Conservation (phyloP, 2,888 invertebrate genomes). For the Lycophotia porphyrea region DNA sequence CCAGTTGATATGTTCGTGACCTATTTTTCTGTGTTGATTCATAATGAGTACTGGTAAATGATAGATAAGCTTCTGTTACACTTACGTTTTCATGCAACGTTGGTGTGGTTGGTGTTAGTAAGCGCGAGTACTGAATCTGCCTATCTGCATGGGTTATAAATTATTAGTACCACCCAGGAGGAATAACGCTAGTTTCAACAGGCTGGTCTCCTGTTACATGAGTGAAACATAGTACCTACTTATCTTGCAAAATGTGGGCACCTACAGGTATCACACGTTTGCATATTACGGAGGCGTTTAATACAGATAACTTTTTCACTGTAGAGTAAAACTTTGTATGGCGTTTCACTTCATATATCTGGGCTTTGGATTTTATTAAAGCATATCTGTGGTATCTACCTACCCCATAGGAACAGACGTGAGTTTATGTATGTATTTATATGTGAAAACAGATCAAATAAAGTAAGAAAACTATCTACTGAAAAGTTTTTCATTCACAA, state of each 20-base stretch:
- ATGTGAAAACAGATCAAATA: not conserved
- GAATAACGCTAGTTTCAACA: not conserved
- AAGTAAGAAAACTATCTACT: not conserved
- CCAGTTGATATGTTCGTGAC: slow-evolving; percentile 10
- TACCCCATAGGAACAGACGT: not conserved
- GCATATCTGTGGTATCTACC: too few species aligned
- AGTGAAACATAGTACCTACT: not conserved
- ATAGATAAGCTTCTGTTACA: slow-evolving; percentile 1
- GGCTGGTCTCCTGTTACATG: too few species aligned
- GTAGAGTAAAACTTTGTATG: not conserved
- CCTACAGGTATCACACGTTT: not conserved
- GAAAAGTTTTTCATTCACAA: slow-evolving; percentile 16
- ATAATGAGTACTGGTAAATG: slow-evolving; percentile 12
- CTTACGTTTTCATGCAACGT: not conserved
- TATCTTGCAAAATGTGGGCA: not conserved
- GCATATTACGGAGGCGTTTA: not conserved
- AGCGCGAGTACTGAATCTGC: not conserved
- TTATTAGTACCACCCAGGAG: too few species aligned
- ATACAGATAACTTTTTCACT: not conserved
- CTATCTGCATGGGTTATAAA: not conserved
- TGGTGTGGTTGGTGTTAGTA: not conserved
- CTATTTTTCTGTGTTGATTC: slow-evolving; percentile 28
- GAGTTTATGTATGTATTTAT: not conserved
- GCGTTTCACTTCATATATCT: too few species aligned
- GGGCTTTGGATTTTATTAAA: too few species aligned